These are phyloP conservation scores for Trimorus sp. DNA, from an alignment of 2,888 invertebrate genomes.

Conservation along the genomic window DNA sequence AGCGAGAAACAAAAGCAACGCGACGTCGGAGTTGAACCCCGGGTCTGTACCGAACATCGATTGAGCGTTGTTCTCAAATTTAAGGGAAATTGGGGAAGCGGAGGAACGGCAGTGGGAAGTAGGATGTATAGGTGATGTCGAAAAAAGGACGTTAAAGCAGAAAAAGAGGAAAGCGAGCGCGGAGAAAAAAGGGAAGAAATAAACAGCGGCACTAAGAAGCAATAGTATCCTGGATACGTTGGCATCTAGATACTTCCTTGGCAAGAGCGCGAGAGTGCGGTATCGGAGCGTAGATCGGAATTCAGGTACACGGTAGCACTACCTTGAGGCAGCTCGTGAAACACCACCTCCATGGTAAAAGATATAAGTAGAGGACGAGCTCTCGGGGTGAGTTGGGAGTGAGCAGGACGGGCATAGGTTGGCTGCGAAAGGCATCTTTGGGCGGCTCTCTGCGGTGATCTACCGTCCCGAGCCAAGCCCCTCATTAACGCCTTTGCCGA, in stretches of 20 bases:
- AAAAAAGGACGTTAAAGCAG: slow-evolving; percentile 17
- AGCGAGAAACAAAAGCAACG: neutral
- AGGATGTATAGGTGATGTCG: slow-evolving; percentile 59
- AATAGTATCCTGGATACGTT: slow-evolving; percentile 76
- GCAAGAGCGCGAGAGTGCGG: slow-evolving; percentile 71
- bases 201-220: slow-evolving; percentile 62
- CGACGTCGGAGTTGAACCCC: no score
- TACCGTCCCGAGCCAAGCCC: slow-evolving; percentile 80
- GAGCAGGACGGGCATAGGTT: slow-evolving; percentile 53
- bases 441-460: slow-evolving; percentile 77
- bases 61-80: slow-evolving; percentile 25
- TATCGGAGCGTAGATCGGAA: slow-evolving; percentile 80
- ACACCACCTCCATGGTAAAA: slow-evolving; percentile 72
- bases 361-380: slow-evolving; percentile 62
- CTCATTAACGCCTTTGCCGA: slow-evolving; percentile 81
- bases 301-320: slow-evolving; percentile 80
- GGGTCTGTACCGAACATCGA: neutral
- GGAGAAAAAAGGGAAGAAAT: slow-evolving; percentile 34
- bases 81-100: slow-evolving; percentile 31
- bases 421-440: slow-evolving; percentile 69
- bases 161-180: slow-evolving; percentile 26
- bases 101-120: slow-evolving; percentile 31
- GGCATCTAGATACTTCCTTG: slow-evolving; percentile 77
- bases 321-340: slow-evolving; percentile 77
- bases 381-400: slow-evolving; percentile 58